Conservation (phyloP, 1,140 invertebrate genomes). For the Anoplophora glabripennis region DNA sequence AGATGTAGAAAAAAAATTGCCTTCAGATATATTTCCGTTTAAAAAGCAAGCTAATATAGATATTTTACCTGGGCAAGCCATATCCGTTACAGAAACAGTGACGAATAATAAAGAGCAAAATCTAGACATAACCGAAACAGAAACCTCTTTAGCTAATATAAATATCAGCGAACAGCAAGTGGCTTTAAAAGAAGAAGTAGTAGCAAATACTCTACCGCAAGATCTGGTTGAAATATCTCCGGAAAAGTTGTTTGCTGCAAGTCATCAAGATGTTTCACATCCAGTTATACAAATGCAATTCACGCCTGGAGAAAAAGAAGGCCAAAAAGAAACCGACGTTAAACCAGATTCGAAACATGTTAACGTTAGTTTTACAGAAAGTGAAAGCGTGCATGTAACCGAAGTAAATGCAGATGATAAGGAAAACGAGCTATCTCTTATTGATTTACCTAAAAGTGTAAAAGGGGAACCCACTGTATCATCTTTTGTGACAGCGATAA, state of each 20-base stretch:
- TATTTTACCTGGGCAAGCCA: conserved; percentile 49
- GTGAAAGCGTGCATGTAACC: conserved; percentile 51
- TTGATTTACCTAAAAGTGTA: conserved; percentile 44
- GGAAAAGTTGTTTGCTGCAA: conserved; percentile 42
- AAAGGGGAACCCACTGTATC: conserved; percentile 53
- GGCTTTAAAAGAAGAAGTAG: conserved; percentile 46
- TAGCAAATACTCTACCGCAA: conserved; percentile 34
- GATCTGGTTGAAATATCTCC: conserved; percentile 37
- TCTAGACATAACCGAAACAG: conserved; percentile 34
- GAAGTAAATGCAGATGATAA: conserved; percentile 53
- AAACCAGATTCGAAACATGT: conserved; percentile 53
- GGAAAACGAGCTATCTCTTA: conserved; percentile 50
- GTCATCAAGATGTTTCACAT: conserved; percentile 43
- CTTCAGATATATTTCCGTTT: conserved; percentile 45
- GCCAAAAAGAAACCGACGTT: conserved; percentile 44
- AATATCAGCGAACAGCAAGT: conserved; percentile 47
- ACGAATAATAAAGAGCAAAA: conserved; percentile 42
- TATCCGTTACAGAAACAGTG: conserved; percentile 51
- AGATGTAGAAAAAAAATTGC: conserved; percentile 53
- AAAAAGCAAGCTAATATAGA: conserved; percentile 47
- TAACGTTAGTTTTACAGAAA: conserved; percentile 51
- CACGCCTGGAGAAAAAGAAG: conserved; percentile 55
- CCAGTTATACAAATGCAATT: conserved; percentile 49
- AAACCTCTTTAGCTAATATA: conserved; percentile 45
- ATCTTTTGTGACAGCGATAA: conserved; percentile 52